Base-by-base conservation (phyloP, 1,140 invertebrate species). In the Dendrolimus kikuchii region DNA sequence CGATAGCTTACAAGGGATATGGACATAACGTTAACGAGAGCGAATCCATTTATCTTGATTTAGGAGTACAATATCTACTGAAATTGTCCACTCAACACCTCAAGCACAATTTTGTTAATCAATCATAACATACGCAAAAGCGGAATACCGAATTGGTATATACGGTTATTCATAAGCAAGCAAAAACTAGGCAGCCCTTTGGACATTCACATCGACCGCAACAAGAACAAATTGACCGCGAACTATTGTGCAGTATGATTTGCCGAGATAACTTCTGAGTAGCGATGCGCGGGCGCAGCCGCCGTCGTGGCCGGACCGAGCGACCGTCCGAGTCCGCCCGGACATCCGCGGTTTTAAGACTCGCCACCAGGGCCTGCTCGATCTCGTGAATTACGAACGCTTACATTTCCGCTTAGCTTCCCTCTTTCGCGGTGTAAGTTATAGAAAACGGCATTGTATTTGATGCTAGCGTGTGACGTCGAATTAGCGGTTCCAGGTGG, bases 151-250 rank as follows among this genome's bases (percentile, higher is more conserved):
- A 23, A 23, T 23, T 23, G 1, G 23, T 23, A 23, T 23, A 23
- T 23, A 23, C 23, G 68, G 63, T 62, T 51, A 65, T 74, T 71
- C 77, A 83, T 80, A 83, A 82, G 77, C 71, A 71, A 77, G 71
- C 65, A 74, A 69, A 76, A 72, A 72, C 64, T 70, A 73, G 67
- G 76, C 70, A 76, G 71, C 72, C 71, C 73, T 78, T 78, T 73
- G 67, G 77, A 81, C 74, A 71, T 82, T 82, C 71, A 73, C 76
- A 66, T 69, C 74, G 74, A 80, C 73, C 74, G 79, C 81, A 86
- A 86, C 72, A 86, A 81, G 81, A 86, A 75, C 82, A 86, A 83
- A 86, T 83, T 84, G 76, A 85, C 69, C 70, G 75, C 68, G 67
- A 79, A 79, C 73, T 78, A 81, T 82, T 80, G 74, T 78, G 76